Evolutionary conservation across 2,888 invertebrate genomes (phyloP).

Genomic region (Trachelus stipa): DNA sequence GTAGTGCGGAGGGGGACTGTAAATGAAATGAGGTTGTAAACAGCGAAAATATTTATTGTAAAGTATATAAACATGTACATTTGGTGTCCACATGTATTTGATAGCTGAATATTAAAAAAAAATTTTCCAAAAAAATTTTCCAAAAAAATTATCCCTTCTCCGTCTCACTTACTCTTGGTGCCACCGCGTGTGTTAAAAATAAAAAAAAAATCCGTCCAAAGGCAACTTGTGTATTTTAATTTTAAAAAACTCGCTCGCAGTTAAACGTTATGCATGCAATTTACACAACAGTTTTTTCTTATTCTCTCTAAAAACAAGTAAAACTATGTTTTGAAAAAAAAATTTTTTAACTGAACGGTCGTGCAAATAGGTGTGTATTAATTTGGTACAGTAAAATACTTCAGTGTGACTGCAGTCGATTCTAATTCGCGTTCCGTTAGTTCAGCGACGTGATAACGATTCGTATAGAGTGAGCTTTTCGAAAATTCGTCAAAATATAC

Average conservation of each 20-base stretch:
- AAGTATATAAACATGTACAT: constrained; percentile 57
- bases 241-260: not conserved
- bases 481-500: not conserved
- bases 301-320: not conserved
- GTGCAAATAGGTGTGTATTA: not conserved
- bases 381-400: not conserved
- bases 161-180: constrained; percentile 33
- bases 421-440: not conserved
- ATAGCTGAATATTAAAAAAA: constrained; percentile 63
- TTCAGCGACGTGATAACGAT: not conserved
- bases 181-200: not conserved
- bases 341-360: not conserved
- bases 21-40: constrained; percentile 65
- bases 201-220: constrained; percentile 15
- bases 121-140: constrained; percentile 24
- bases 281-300: not conserved
- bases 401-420: not conserved
- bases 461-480: not conserved
- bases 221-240: not conserved
- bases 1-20: constrained; percentile 45
- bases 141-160: constrained; percentile 43
- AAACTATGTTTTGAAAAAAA: not conserved
- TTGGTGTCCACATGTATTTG: constrained; percentile 63
- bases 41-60: constrained; percentile 65
- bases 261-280: not conserved